These are phyloP conservation scores for Xiphophorus birchmanni DNA, from an alignment of 2,797 vertebrate species.

Conservation along the genomic window DNA sequence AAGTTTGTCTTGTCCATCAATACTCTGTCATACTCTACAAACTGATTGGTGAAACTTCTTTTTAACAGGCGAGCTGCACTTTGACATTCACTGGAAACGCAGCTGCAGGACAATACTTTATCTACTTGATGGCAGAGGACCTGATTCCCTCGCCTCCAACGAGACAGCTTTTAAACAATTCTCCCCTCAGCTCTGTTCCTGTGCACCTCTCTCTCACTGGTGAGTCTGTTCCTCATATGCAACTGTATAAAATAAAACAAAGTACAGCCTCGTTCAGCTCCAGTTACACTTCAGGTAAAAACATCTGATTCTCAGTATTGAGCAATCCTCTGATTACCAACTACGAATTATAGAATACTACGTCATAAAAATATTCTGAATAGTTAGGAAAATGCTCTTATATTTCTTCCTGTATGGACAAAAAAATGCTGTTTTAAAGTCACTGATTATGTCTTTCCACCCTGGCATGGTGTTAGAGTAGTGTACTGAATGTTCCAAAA, in stretches of 20 bases:
- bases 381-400: background rate
- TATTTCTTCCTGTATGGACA: background rate
- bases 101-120: conserved; percentile 62
- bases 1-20: background rate
- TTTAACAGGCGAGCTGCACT: conserved; percentile 65
- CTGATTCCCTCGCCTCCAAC: conserved; percentile 36
- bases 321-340: background rate
- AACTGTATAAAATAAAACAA: background rate
- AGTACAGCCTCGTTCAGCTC: background rate
- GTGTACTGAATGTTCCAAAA: background rate
- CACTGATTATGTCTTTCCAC: background rate
- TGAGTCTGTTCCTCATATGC: conserved; percentile 34
- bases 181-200: conserved; percentile 71
- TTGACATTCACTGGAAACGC: conserved; percentile 69
- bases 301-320: background rate
- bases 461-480: background rate
- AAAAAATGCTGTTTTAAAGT: background rate
- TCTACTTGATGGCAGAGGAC: conserved; percentile 78
- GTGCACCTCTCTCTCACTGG: conserved; percentile 76
- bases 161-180: rapidly evolving
- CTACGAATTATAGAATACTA: background rate
- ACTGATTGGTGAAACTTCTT: background rate
- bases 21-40: background rate
- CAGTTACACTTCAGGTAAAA: background rate
- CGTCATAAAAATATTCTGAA: background rate